Evolutionary conservation across 2,888 invertebrate species (phyloP).

Genomic region (Drosophila mayaguana): DNA sequence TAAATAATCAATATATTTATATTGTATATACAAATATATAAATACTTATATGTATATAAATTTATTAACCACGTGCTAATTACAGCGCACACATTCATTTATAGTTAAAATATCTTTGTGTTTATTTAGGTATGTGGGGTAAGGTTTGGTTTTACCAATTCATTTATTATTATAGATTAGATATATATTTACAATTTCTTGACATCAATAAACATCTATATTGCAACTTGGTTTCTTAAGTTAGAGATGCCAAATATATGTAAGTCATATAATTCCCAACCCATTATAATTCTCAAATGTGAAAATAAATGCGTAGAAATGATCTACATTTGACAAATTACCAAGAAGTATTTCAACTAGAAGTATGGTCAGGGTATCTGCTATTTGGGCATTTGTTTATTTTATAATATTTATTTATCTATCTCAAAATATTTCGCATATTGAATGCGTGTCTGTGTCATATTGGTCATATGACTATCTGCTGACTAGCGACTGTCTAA

Average conservation of each 20-base stretch:
- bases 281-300: background rate
- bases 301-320: background rate
- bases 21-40: conserved; percentile 12
- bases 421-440: conserved; percentile 51
- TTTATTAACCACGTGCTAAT: conserved; percentile 74
- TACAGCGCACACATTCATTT: conserved; percentile 37
- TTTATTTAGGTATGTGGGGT: conserved; percentile 71
- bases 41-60: conserved; percentile 43
- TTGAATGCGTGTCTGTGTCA: conserved; percentile 32
- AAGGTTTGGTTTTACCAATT: conserved; percentile 40
- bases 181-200: background rate
- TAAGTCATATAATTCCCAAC: background rate
- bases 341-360: background rate
- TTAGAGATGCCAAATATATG: background rate
- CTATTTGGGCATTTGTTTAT: background rate
- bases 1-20: conserved; percentile 8
- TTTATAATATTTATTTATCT: conserved; percentile 10
- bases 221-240: background rate
- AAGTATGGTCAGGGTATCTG: background rate
- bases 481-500: conserved; percentile 70
- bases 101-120: conserved; percentile 9
- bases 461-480: conserved; percentile 68
- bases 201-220: background rate
- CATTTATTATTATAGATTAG: conserved; percentile 13
- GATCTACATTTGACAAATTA: no score